These are phyloP conservation scores for Agelaius phoeniceus DNA, from an alignment of 2,113 vertebrate species.

Conservation along the genomic window DNA sequence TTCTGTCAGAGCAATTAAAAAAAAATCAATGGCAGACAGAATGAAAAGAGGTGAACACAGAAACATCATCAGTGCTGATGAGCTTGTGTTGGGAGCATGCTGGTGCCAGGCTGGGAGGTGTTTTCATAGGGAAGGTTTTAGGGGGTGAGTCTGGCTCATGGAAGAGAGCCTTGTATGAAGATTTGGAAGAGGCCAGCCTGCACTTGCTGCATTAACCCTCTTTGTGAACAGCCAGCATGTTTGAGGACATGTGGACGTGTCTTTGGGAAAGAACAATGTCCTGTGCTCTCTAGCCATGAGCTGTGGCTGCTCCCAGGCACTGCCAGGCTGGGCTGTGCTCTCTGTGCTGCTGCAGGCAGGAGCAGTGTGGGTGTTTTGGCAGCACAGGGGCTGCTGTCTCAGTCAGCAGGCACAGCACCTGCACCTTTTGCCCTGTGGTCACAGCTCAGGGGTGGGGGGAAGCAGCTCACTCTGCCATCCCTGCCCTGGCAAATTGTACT, in stretches of 20 bases:
- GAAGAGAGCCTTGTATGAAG: not conserved
- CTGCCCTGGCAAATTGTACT: not conserved
- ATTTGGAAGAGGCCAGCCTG: not conserved
- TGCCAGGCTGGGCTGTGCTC: not conserved
- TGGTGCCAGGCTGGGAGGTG: not conserved
- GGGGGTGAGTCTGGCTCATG: not conserved
- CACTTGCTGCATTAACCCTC: not conserved
- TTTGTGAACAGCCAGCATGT: not conserved
- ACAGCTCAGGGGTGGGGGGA: accelerated
- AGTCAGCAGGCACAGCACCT: accelerated
- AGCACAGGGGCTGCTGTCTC: not conserved
- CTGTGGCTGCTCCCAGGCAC: not conserved
- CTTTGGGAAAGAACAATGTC: too few relatives aligned
- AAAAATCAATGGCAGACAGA: not conserved
- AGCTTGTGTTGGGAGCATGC: not conserved
- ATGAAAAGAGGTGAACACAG: not conserved
- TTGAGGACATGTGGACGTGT: accelerated
- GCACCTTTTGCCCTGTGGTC: not conserved
- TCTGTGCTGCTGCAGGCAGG: not conserved
- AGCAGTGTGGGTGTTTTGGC: accelerated
- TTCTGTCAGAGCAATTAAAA: not conserved
- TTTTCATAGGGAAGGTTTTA: not conserved
- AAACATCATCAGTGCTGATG: not conserved
- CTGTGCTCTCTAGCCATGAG: accelerated
- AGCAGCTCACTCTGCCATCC: not conserved